Evolutionary conservation across 37 sponge, comb jelly and placozoan genomes (phyloP), one percentile per base, ranked within the genome.

Genomic region (Oopsacas minuta): DNA sequence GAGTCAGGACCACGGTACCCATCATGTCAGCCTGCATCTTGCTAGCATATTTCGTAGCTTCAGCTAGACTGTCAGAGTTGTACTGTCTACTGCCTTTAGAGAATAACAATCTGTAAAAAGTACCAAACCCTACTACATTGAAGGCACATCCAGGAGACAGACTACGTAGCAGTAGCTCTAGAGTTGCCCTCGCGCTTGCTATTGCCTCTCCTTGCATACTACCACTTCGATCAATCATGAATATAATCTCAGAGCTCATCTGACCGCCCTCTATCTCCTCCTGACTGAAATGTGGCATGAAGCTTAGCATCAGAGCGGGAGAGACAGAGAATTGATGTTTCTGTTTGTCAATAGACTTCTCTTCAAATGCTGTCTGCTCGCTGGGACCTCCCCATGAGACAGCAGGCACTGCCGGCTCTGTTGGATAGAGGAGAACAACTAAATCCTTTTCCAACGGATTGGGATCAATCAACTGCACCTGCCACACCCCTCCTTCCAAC

Each of bases 41-140:
- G n/a, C 83, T 38, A 10, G 92, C 88, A 85, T 87, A 86, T 0
- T 28, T 0, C 25, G 84, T 36, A 17, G 91, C 91, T 37, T 0
- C 49, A 36, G 88, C 87, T 37, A 91, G 82, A 49, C 86, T 81
- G 69, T 83, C 81, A 83, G 87, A 75, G 53, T 88, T 75, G 82
- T 91, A 91, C 0, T 86, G 84, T 0, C 82, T 82, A 37, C 89
- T 91, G 0, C 34, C 49, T 49, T 52, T n/a, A 34, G 87, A 51
- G 52, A 89, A 92, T 0, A 92, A 37, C 36, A 34, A 39, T 69
- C 83, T 49, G 69, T 84, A 92, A 0, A 52, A n/a, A 36, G 83
- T 52, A 15, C 92, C 92, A 89, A 92, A 92, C 10, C 92, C 88
- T 10, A 89, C 69, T 39, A 92, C 89, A 87, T 92, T 92, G 88